Base-by-base conservation (phyloP, 1,140 invertebrate species). In the Diabrotica virgifera region DNA sequence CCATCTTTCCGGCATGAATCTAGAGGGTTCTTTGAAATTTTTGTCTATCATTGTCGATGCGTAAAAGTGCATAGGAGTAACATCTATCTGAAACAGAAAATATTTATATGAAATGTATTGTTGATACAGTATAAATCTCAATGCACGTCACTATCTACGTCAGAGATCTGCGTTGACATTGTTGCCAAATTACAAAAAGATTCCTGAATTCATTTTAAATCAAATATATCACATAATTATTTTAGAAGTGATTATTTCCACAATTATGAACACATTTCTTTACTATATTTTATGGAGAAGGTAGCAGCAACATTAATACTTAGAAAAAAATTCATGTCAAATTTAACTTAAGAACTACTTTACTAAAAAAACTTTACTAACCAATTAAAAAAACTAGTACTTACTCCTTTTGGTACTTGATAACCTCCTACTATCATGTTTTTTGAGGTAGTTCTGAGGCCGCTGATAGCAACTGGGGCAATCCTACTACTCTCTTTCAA, bases 401-500 rank as follows among this genome's bases (percentile, higher is more conserved):
- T 81, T 79, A 87, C 86, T 36, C 84, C 82, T 76, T 87, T 85
- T 1, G 87, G 86, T 61, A 87, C 77, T 52, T 79, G 77, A 64
- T 87, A 87, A 5, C 85, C 85, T 38, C 80, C 75, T 0, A 87
- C 59, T 36, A 84, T 82, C 40, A 86, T 78, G 67, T 87, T 84
- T 66, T 82, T 82, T 0, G 78, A 76, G 24, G 81, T 80, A 36
- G 69, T 68, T 55, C 86, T 81, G 0, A 82, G 36, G 10, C 81
- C 85, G 11, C 82, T 84, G 0, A 81, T 71, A 0, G 81, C 78
- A 3, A 86, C 78, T 3, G 85, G 84, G 72, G 83, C 78, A 9
- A 86, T 62, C 58, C 85, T 80, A 38, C 85, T 81, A 4, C 83
- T 80, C 75, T 90, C 88, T 73, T 88, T 89, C 12, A 89, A 79